Evolutionary conservation across 2,797 vertebrate species (phyloP), one percentile per base, ranked within the genome.

Genomic region (Gorsachius magnificus): DNA sequence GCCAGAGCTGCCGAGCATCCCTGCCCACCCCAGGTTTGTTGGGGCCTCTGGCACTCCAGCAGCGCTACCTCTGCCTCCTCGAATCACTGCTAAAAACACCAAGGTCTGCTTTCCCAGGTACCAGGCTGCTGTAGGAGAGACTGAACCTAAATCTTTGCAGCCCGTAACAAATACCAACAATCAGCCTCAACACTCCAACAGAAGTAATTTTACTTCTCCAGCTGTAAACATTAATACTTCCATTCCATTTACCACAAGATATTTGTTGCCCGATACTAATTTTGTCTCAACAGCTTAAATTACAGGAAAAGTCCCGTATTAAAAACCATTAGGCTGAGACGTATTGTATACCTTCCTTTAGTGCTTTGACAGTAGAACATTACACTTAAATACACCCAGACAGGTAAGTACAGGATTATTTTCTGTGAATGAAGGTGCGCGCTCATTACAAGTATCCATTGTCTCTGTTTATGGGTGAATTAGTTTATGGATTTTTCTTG

Each of bases 391-490:
- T 41, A 56, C 85, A 81, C 25, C 0, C 1, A 93, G 87, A 63
- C 71, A 94, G 71, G 91, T 70, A 78, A 85, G 75, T 6, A 64
- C 31, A 65, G 38, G 24, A 26, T 88, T 80, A 87, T 96, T 94
- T 95, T 89, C 89, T 89, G 80, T 90, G 95, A 96, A 94, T 70
- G 83, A 88, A 96, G 91, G 69, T 90, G 64, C 16, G 57, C 3
- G 31, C 64, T 61, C 29, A 13, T 80, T 89, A n/a, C 46, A 70
- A 92, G 66, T 64, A 84, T 70, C 93, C 87, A 83, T 93, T 89
- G 94, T 93, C 94, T 95, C 11, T 96, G 93, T 96, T 97, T 96
- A 88, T 83, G 64, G 85, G 91, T n/a, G 50, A 97, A 97, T 97
- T 92, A 97, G 94, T 95, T 95, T 96, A 97, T 95, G 94, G 94